Base-by-base conservation (phyloP, 2,888 invertebrate species). In the Thelaira solivaga region DNA sequence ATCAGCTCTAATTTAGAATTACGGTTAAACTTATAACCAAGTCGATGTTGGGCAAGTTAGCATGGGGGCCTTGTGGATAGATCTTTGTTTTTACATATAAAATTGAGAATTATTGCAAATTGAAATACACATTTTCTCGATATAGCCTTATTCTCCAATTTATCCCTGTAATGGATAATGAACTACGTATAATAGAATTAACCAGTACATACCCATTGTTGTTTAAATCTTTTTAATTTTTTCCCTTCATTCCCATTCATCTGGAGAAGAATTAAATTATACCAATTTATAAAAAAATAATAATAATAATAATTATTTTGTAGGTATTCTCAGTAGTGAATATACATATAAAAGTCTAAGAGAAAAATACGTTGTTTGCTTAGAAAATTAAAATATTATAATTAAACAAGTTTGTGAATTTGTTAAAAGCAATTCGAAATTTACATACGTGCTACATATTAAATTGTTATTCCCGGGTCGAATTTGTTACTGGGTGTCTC, bases 361-460 rank as follows among this genome's bases (percentile, higher is more conserved):
- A 41, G 39, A 59, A 67, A 74, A 62, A 24, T 31, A 59, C 7
- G 34, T 34, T 53, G 57, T 59, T 45, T 61, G 65, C 61, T 72
- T 68, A 55, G 69, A 72, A 78, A 78, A 68, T 77, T 57, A 67
- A 75, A 62, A 26, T 41, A 24, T 64, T 65, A 71, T 62, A 22
- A 65, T 59, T 53, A 68, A 65, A 73, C 45, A 77, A 68, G 47
- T 65, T 73, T 69, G 34, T 68, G 41, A 49, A 57, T 65, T 71
- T n/a, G n/a, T n/a, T 47, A 51, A 78, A 78, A 78, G 59, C 65
- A 74, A 65, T 65, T 78, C 47, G 41, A 59, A 78, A 59, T 74
- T 78, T 78, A 78, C 78, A 78, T 78, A 78, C 78, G 78, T 78
- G 78, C 69, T 74, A 65, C 51, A 61, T 57, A 61, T 55, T 67